Base-by-base conservation (phyloP, 2,888 invertebrate genomes). In the Sepiola atlantica region DNA sequence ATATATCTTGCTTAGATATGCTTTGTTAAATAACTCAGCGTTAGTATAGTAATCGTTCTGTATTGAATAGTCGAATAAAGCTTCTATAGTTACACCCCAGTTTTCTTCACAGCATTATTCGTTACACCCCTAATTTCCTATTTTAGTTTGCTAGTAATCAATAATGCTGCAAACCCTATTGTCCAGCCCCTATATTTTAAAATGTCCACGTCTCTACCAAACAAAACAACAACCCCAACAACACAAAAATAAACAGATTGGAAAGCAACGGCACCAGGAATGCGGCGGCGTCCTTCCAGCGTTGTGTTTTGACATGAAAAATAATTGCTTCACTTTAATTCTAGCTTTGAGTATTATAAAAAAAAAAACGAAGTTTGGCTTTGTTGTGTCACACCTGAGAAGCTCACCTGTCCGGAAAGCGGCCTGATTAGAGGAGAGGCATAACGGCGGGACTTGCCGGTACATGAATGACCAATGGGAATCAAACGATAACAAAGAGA, bases 231-330 rank as follows among this genome's bases (percentile, higher is more conserved):
- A 77, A 77, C 77, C n/a, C 12, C 10, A 61, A 21, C 1, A 24
- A 10, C 0, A 77, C 3, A 20, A 57, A 20, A 57, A 21, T 24
- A 77, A 77, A 32, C n/a, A n/a, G n/a, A n/a, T n/a, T n/a, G 10
- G 16, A 77, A 61, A 28, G 61, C 24, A 61, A 32, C n/a, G 14
- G 3, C 16, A 77, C 16, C n/a, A 77, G 16, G n/a, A 77, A 77
- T 28, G 24, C 10, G n/a, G 35, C 28, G 35, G n/a, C 55, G 91
- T 55, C 55, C 55, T 92, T 55, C 32, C 57, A 57, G 32, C 35
- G 91, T 54, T 91, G 94, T 94, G 92, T 94, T 91, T 91, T 91
- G 54, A 55, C 54, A 92, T 92, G 32, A 54, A 55, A 94, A 94
- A 94, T 77, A 77, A 55, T 61, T 94, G 35, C 28, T 61, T 93